A percentile compares a stretch with the other conserved stretches of the same genome.
Evolutionary conservation across 2,888 invertebrate species (phyloP).

Genomic region (Junonia oenone): DNA sequence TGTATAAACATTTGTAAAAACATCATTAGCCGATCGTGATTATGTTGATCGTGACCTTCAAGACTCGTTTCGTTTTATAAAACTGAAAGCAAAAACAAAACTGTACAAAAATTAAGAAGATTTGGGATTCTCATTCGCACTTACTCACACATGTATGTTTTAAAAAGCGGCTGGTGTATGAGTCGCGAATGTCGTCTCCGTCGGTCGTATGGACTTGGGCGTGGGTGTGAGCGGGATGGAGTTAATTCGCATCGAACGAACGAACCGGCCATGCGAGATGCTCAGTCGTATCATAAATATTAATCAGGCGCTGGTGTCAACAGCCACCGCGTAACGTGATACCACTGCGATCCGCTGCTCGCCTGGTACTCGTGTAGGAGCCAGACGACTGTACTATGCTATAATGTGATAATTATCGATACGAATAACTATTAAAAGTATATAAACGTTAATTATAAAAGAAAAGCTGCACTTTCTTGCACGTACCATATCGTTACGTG

Average conservation of each 20-base stretch:
- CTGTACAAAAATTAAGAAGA: constrained; percentile 60
- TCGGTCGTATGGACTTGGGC: constrained; percentile 37
- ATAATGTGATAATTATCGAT: constrained; percentile 31
- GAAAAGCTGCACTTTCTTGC: neutral
- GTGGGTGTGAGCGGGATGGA: constrained; percentile 58
- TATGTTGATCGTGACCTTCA: constrained; percentile 36
- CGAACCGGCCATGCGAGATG: constrained; percentile 79
- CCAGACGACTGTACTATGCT: constrained; percentile 47
- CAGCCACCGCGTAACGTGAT: constrained; percentile 80
- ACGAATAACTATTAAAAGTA: constrained; percentile 22
- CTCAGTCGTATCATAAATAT: constrained; percentile 79
- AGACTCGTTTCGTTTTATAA: constrained; percentile 39
- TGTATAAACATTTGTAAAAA: neutral
- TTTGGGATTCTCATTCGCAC: constrained; percentile 76
- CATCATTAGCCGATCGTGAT: neutral
- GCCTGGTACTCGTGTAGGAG: constrained; percentile 62
- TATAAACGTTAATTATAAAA: neutral
- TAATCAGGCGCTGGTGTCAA: constrained; percentile 80
- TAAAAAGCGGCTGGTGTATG: constrained; percentile 59
- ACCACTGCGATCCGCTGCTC: constrained; percentile 69
- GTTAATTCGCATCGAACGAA: constrained; percentile 67
- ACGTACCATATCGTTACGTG: neutral
- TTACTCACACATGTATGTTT: constrained; percentile 65
- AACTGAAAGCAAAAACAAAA: constrained; percentile 49
- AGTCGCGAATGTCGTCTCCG: constrained; percentile 48